A percentile compares a stretch with the other conserved stretches of the same genome.
These are phyloP conservation scores for Lathamus discolor DNA, from an alignment of 2,113 vertebrate species.

Conservation along the genomic window DNA sequence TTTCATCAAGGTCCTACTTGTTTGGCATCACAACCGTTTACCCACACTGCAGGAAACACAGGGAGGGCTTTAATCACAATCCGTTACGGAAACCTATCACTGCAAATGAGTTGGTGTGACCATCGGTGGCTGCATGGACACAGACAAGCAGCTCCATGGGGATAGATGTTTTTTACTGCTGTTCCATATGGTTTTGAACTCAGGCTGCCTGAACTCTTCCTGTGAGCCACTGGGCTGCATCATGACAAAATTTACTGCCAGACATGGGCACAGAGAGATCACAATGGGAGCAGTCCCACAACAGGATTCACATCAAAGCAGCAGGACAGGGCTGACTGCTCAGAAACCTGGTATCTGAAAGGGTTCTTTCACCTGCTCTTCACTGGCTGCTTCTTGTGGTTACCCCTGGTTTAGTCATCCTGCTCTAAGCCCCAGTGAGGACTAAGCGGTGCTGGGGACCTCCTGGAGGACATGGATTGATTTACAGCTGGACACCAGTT, in stretches of 20 bases:
- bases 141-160: background rate
- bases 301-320: background rate
- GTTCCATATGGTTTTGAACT: background rate
- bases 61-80: background rate
- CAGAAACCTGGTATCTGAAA: background rate
- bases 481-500: background rate
- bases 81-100: background rate
- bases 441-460: fast-evolving
- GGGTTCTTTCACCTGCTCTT: background rate
- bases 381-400: background rate
- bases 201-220: background rate
- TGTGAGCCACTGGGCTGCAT: background rate
- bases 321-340: background rate
- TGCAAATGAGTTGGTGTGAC: background rate
- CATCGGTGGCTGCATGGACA: background rate
- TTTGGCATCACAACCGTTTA: background rate
- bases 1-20: background rate
- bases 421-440: background rate
- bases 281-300: fast-evolving
- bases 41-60: background rate
- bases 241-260: background rate
- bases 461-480: background rate
- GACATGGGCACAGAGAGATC: fast-evolving
- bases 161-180: background rate
- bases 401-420: background rate